phyloP scores from a whole-genome alignment of 2,113 vertebrate species.

The Fukomys damarensis region DNA sequence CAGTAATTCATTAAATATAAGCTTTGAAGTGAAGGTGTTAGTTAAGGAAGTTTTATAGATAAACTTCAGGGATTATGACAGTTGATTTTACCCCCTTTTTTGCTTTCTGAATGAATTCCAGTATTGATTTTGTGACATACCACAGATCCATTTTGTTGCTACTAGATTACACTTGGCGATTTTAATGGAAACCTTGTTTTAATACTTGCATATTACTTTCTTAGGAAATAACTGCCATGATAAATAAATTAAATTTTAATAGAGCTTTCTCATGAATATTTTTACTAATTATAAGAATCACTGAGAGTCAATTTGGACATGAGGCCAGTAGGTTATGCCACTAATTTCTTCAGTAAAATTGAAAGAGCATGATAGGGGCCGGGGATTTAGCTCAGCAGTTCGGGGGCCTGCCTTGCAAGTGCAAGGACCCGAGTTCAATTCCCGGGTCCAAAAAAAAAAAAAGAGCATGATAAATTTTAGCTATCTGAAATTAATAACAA shows the following conservation, averaged over 20 bases:
- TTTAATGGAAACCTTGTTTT: conserved; percentile 7
- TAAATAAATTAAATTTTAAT: conserved; percentile 41
- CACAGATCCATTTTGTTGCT: conserved; percentile 33
- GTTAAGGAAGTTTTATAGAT: background rate
- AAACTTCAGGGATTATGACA: background rate
- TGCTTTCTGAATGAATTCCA: background rate
- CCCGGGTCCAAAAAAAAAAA: too few relatives aligned
- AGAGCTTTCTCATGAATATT: conserved; percentile 15
- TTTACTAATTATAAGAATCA: conserved; percentile 21
- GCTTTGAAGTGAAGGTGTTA: rapidly evolving
- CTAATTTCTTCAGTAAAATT: background rate
- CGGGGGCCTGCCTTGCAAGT: too few relatives aligned
- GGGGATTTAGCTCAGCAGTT: too few relatives aligned
- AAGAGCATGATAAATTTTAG: conserved; percentile 7
- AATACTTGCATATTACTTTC: conserved; percentile 29
- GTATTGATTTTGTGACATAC: background rate
- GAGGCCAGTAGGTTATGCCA: background rate
- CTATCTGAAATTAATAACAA: background rate
- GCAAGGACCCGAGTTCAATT: too few relatives aligned
- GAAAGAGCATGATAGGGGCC: background rate
- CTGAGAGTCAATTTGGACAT: background rate
- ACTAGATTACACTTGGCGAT: conserved; percentile 14
- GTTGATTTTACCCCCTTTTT: background rate
- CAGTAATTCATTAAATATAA: background rate
- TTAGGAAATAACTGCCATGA: background rate